Evolutionary conservation across 2,888 invertebrate species (phyloP), one percentile per base, ranked within the genome.

Genomic region (Nemurella pictetii): DNA sequence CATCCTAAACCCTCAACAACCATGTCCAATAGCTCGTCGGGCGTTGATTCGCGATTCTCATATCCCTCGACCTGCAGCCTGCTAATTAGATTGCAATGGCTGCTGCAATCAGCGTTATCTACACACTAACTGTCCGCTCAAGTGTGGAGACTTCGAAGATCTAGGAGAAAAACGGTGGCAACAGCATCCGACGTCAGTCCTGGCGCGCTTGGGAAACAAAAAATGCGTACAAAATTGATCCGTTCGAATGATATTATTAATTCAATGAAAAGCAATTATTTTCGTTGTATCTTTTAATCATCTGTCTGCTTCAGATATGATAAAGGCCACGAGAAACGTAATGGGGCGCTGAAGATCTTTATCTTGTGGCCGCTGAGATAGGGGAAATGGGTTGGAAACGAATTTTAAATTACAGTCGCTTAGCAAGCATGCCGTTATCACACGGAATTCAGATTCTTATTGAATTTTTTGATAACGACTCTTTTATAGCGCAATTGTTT

Each of bases 81-180:
- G 26, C 32, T 81, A 82, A 82, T 82, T n/a, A 72, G 82, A 81
- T 81, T 27, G 82, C 55, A 82, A 82, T 72, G 82, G 28, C 32
- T 2, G 12, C 25, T 35, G 32, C 35, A 81, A 82, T 82, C 55
- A 55, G 28, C 36, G n/a, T 82, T 82, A n/a, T 72, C 26, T 55
- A 55, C 55, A 55, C 20, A 55, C 55, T 55, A 9, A 9, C 20
- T 55, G 20, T 20, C 12, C 20, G 55, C 9, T 12, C 55, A 55
- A 20, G 55, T 55, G 20, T 55, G 15, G 9, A 20, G 55, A 20
- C 55, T 55, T 55, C 9, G 20, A 7, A 12, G 20, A 55, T 12
- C 55, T 2, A 55, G 20, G 55, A 55, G 15, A 55, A 55, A 20
- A 55, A 12, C 2, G 9, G 9, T 35, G 35, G 35, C 12, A n/a